Evolutionary conservation across 2,888 invertebrate species (phyloP), one percentile per base, ranked within the genome.

Genomic region (Diogma glabrata): DNA sequence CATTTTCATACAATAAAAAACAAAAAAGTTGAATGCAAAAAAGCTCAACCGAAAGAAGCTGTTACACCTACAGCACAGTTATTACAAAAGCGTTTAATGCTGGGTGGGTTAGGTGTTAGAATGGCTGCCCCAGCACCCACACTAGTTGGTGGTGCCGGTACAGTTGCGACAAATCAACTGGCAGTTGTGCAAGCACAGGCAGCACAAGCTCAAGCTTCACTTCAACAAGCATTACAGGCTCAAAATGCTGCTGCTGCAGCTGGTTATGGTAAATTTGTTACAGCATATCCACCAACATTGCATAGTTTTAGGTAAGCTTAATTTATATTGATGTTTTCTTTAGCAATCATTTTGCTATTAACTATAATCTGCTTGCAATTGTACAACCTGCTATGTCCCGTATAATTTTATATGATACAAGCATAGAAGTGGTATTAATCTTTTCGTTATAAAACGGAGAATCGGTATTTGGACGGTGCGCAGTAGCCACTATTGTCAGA

Each of bases 1-100:
- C 91, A 91, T 70, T 91, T 89, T 69, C 91, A 91, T 70, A 90
- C 88, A 52, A 87, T 91, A 61, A 91, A 91, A 72, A 90, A 89
- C 66, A 91, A 91, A 70, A 90, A 90, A 71, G 82, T 81, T 24
- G 90, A 91, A 70, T 91, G 90, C 70, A 91, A 91, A 72, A 88
- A 90, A 67, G 90, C 91, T 2, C 90, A 90, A 73, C 90, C 91
- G 20, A 90, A 90, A 67, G 90, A 91, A 64, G 86, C 88, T 0
- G 89, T 90, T 0, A 82, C 82, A 57, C 81, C 82, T 5, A 79
- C 81, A 52, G 77, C 80, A n/a, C 73, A 81, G 57, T 68, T 81
- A 17, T 67, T 83, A 50, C 81, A 82, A 53, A 83, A 84, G 62
- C 74, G 84, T 56, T 75, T 84, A 56, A 80, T 82, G 65, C 67